phyloP scores from a whole-genome alignment of 2,888 invertebrate species.

The Agriopis leucophaearia region DNA sequence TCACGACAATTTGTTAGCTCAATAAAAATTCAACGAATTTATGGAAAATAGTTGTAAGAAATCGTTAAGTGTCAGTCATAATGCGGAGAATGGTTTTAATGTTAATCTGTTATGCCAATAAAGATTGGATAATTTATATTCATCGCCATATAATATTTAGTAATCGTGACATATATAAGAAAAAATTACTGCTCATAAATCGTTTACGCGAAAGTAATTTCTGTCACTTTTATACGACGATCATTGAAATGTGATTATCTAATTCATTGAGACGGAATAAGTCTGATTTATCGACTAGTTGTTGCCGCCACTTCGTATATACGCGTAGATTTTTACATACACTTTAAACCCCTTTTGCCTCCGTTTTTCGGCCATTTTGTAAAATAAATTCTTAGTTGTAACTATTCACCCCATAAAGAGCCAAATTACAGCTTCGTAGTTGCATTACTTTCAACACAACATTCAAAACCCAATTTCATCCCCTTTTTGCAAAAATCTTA shows the following conservation, averaged over 20 bases:
- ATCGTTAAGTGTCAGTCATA: constrained; percentile 12
- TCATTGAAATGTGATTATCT: constrained; percentile 7
- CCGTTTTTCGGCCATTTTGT: no score
- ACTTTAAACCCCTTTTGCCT: no score
- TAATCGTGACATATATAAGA: constrained; percentile 1
- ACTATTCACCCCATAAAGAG: no score
- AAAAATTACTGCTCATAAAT: constrained; percentile 5
- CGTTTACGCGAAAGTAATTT: constrained; percentile 6
- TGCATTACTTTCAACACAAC: no score
- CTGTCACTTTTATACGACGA: constrained; percentile 7
- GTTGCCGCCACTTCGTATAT: no score
- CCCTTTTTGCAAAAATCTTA: no score
- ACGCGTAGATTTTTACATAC: no score
- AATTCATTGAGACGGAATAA: constrained; percentile 10
- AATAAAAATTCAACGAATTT: constrained; percentile 23
- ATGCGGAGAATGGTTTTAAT: constrained; percentile 5
- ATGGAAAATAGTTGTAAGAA: constrained; percentile 25
- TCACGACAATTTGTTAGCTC: constrained; percentile 24
- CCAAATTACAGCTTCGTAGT: no score
- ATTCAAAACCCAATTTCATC: no score
- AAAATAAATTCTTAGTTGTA: no score
- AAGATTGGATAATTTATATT: constrained; percentile 7
- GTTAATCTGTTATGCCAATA: constrained; percentile 11
- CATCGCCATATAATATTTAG: constrained; percentile 10
- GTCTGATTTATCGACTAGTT: constrained; percentile 4